Evolutionary conservation across 53 echinoderm and acorn worm species (phyloP), one percentile per base, ranked within the genome.

Genomic region (Hippasteria phrygiana): DNA sequence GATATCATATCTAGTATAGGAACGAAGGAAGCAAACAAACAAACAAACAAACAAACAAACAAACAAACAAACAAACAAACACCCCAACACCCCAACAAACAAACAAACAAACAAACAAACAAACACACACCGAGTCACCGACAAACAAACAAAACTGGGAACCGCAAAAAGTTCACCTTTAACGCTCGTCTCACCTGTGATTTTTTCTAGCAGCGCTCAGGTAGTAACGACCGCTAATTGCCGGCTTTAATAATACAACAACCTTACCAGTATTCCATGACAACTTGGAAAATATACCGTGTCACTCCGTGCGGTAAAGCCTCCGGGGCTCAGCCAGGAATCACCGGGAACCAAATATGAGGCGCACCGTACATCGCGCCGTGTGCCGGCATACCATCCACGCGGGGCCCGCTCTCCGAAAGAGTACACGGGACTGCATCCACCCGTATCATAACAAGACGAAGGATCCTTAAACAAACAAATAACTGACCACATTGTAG

Each of bases 401-500:
- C 67, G n/a, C 16, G 22, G 67, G 67, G 40, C 73, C 43, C 40
- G 73, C 73, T 42, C 40, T 24, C 73, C 28, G 3, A 24, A 22
- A 73, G 43, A 73, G 41, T 42, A 73, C 73, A 73, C 73, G 24
- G 20, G 24, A 13, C 12, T 20, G 26, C 73, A 73, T 73, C 22
- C 50, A 63, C 70, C 85, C 85, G 39, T 85, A 85, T 85, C 85
- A 69, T 64, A 85, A 85, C 85, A 85, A 46, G 71, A 20, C 71
- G 54, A 71, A 71, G 85, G 70, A 12, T 17, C 26, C 85, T 71
- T 85, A 85, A 85, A 85, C 85, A 85, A 85, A 85, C 85, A 85
- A 85, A 85, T 85, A 85, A 38, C 69, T 67, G 71, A 69, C 51
- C 70, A 43, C 70, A 85, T 51, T 26, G 36, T 46, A 37, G 33